Evolutionary conservation across 2,888 invertebrate species (phyloP), one percentile per base, ranked within the genome.

Genomic region (Abrostola triplasia): DNA sequence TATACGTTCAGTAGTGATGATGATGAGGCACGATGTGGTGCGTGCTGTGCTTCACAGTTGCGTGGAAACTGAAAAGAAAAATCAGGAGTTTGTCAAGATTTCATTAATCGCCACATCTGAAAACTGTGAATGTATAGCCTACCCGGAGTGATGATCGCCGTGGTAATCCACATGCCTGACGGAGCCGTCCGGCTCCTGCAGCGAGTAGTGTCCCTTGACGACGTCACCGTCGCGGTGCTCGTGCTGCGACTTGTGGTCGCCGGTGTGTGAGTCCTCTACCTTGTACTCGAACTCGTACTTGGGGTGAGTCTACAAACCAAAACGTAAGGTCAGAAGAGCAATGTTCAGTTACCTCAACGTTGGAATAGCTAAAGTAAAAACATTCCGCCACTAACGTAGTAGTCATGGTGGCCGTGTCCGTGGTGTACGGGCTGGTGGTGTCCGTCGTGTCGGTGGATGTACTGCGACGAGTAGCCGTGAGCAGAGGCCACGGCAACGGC

Each of bases 251-350:
- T 95, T 95, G 79, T 90, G 87, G 82, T 95, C 95, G 10, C 95
- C 94, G 37, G 95, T 95, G 81, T 95, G 94, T 10, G 88, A 89
- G 72, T 95, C 95, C 66, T 93, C 88, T n/a, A 94, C 95, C 40
- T 95, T 94, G 81, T 95, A 95, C 62, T 92, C 89, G 84, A 93
- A 95, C 64, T 94, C 90, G 84, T 95, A 95, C 77, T 93, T 93
- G 40, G 95, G 95, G 81, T 94, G 89, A 35, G 92, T 82, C 88
- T 89, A 73, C 35, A 36, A 54, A 47, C 9, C 5, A 49, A 40
- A 54, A 12, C 10, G 11, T 5, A 0, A 47, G 0, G 41, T 6
- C 44, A 38, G 47, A 10, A 36, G 12, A 6, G 36, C 51, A 38
- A 51, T 36, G 12, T 37, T 36, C n/a, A 12, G 12, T 12, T 38